Evolutionary conservation across 1,140 invertebrate genomes (phyloP), one percentile per base, ranked within the genome.

Genomic region (Drosophila equinoxialis): DNA sequence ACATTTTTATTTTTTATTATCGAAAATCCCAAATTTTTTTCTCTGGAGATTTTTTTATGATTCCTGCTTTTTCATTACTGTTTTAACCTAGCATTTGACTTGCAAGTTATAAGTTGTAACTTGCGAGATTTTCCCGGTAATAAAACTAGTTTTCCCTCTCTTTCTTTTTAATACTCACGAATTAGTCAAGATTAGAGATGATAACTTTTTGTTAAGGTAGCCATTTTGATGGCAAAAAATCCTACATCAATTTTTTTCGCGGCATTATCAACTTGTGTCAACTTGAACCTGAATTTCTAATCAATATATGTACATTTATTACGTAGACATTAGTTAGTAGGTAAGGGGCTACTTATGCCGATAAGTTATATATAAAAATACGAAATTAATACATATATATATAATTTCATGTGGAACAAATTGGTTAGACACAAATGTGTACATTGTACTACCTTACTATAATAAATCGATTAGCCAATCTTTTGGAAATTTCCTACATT

Each of bases 11-110:
- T 30, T 30, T 83, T 87, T 87, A 89, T 84, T 89, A 89, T 75
- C 66, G 69, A 77, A 84, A 89, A 81, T 84, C 77, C 77, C 30
- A 30, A 30, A 89, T 80, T 73, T 87, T 89, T 72, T 63, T 72
- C 84, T 87, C 68, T 83, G 76, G 68, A 87, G 83, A 87, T 80
- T 63, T 74, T 89, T 87, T 83, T 89, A 87, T 63, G 68, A 55
- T 68, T 68, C 54, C 65, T 59, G 58, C 60, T 65, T 65, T 72
- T 67, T 77, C 71, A 69, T 71, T 77, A 54, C 63, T 41, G 65
- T 74, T 68, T 72, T 42, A 74, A 68, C 68, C 79, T 79, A 72
- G 68, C 74, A 70, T 86, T 80, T 77, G 67, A 65, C 74, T 81
- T 37, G 41, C 45, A 17, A 11, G 45, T 51, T 23, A 51, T 51